Percentiles rank a stretch among this genome's conserved stretches.
phyloP scores from a whole-genome alignment of 1,140 invertebrate species.

The Gryon sp. region DNA sequence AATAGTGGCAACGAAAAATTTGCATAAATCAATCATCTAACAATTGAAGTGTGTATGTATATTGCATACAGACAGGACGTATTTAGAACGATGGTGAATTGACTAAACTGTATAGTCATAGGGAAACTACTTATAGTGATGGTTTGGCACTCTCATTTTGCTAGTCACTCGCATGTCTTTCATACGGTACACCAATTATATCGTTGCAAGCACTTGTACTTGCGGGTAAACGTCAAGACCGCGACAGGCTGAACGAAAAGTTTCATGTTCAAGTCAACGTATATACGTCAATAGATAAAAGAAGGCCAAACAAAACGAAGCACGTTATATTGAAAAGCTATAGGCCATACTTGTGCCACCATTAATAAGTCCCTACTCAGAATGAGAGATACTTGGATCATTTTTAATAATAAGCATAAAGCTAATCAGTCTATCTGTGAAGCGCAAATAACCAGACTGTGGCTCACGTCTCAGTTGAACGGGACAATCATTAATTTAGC shows the following conservation, averaged over 20 bases:
- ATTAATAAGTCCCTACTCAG: not conserved
- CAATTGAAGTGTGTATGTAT: too few relatives aligned
- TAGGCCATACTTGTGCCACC: not conserved
- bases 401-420: slow-evolving; percentile 24
- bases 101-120: slow-evolving; percentile 16
- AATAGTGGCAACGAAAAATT: not conserved
- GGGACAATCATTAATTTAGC: slow-evolving; percentile 18
- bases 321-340: slow-evolving; percentile 35
- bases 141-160: slow-evolving; percentile 32
- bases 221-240: slow-evolving; percentile 29
- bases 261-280: slow-evolving; percentile 23
- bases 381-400: slow-evolving; percentile 9
- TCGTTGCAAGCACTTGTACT: slow-evolving; percentile 22
- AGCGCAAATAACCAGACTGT: not conserved
- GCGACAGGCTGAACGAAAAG: slow-evolving; percentile 11
- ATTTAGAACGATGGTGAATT: too few relatives aligned
- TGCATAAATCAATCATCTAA: too few relatives aligned
- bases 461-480: slow-evolving; percentile 2
- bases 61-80: too few relatives aligned
- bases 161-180: slow-evolving; percentile 35
- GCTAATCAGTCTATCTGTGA: slow-evolving; percentile 10
- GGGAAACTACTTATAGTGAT: slow-evolving; percentile 11
- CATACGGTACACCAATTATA: slow-evolving; percentile 50
- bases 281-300: slow-evolving; percentile 41
- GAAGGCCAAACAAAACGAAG: slow-evolving; percentile 21